Evolutionary conservation across 2,888 invertebrate species (phyloP).

Genomic region (Tromatobia lineatoria): DNA sequence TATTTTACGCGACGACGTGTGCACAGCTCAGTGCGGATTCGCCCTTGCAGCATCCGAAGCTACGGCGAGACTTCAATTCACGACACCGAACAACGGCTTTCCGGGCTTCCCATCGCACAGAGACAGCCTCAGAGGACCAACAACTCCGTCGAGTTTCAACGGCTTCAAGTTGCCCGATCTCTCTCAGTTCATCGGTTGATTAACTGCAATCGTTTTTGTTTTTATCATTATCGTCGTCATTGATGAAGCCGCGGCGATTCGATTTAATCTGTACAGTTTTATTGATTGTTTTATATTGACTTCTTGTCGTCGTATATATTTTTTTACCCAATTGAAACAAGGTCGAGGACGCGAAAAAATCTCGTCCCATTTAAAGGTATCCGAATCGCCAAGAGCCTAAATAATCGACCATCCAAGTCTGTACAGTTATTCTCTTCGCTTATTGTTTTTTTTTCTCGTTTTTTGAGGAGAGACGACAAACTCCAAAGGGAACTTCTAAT

Average conservation of each 20-base stretch:
- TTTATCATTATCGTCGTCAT: conserved; percentile 35
- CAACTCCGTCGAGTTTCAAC: conserved; percentile 84
- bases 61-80: conserved; percentile 77
- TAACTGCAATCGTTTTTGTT: conserved; percentile 64
- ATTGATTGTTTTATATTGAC: conserved; percentile 18
- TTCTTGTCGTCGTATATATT: conserved; percentile 23
- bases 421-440: conserved; percentile 59
- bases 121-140: conserved; percentile 75
- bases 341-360: conserved; percentile 4
- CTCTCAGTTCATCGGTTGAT: conserved; percentile 89
- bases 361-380: conserved; percentile 22
- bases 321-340: conserved; percentile 29
- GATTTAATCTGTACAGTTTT: conserved; percentile 64
- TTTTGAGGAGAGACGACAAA: conserved; percentile 8
- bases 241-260: conserved; percentile 20
- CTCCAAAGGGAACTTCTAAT: conserved; percentile 27
- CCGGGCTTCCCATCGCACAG: conserved; percentile 75
- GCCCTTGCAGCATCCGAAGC: conserved; percentile 85
- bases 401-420: conserved; percentile 37
- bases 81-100: conserved; percentile 76
- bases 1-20: conserved; percentile 94
- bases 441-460: conserved; percentile 29
- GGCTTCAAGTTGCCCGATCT: conserved; percentile 93
- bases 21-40: conserved; percentile 95
- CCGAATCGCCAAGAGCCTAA: conserved; percentile 7